phyloP scores from a whole-genome alignment of 2,797 vertebrate species.

The Phrynocephalus guinanensis region DNA sequence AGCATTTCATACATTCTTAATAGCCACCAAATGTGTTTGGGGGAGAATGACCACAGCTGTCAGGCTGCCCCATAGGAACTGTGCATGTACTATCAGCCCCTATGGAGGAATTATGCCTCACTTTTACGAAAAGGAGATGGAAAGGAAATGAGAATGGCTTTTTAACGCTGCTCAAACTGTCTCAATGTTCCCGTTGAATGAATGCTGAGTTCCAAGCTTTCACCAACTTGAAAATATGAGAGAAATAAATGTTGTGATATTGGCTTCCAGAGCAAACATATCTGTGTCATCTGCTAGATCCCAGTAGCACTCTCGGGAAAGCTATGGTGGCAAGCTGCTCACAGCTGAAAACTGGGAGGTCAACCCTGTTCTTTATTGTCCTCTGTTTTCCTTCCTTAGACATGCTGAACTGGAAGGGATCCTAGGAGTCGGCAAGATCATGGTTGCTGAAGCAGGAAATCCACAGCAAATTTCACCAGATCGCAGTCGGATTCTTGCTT shows the following conservation, averaged over 20 bases:
- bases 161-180: slow-evolving; percentile 1
- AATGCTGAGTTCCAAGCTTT: background rate
- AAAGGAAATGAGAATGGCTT: slow-evolving; percentile 2
- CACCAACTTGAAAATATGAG: background rate
- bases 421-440: too few species aligned
- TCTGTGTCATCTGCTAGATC: background rate
- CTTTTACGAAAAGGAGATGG: slow-evolving; percentile 35
- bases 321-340: background rate
- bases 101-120: slow-evolving; percentile 46
- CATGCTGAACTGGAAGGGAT: too few species aligned
- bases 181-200: slow-evolving; percentile 23
- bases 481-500: too few species aligned
- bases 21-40: slow-evolving; percentile 51
- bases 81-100: slow-evolving; percentile 47
- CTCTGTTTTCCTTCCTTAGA: background rate
- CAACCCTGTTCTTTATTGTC: background rate
- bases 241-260: background rate
- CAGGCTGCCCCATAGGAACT: slow-evolving; percentile 50
- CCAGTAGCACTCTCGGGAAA: background rate
- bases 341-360: background rate
- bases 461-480: too few species aligned
- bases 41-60: slow-evolving; percentile 46
- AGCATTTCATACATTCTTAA: slow-evolving; percentile 47
- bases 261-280: background rate
- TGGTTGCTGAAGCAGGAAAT: too few species aligned